A percentile compares a stretch with the other conserved stretches of the same genome.
Conservation (phyloP, 2,113 vertebrate genomes). For the Prionailurus bengalensis region DNA sequence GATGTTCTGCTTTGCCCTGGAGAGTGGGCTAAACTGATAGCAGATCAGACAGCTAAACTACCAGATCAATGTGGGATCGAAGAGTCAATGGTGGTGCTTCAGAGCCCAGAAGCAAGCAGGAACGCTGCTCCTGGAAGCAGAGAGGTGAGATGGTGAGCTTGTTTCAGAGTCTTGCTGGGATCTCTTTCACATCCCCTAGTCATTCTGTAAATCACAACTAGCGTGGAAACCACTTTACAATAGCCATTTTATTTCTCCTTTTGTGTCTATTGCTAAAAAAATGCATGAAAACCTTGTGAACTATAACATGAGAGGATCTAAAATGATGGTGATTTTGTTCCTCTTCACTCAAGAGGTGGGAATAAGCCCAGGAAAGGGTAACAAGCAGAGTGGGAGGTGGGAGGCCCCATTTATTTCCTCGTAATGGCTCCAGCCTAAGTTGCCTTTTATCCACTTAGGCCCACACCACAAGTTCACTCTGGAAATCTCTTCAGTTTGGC, state of each 20-base stretch:
- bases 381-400: conserved; percentile 27
- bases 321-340: conserved; percentile 54
- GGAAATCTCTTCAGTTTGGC: conserved; percentile 84
- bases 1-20: conserved; percentile 44
- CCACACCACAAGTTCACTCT: conserved; percentile 80
- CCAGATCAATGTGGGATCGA: neutral
- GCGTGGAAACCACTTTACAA: conserved; percentile 46
- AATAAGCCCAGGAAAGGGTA: conserved; percentile 36
- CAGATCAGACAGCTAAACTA: too few relatives aligned
- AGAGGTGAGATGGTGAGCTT: neutral
- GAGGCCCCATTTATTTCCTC: conserved; percentile 72
- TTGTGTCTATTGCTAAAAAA: conserved; percentile 55
- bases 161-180: neutral
- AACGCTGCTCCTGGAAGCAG: neutral
- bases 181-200: conserved; percentile 44
- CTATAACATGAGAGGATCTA: conserved; percentile 20
- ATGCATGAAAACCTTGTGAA: neutral
- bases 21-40: conserved; percentile 58
- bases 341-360: conserved; percentile 69
- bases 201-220: conserved; percentile 46
- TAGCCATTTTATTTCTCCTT: conserved; percentile 10
- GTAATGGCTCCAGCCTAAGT: conserved; percentile 63
- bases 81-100: accelerated
- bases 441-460: conserved; percentile 81
- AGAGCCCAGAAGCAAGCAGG: neutral